Percentiles rank a stretch among this genome's conserved stretches.
These are phyloP conservation scores for Pseudanteris insignis DNA, from an alignment of 2,888 invertebrate genomes.

Conservation along the genomic window DNA sequence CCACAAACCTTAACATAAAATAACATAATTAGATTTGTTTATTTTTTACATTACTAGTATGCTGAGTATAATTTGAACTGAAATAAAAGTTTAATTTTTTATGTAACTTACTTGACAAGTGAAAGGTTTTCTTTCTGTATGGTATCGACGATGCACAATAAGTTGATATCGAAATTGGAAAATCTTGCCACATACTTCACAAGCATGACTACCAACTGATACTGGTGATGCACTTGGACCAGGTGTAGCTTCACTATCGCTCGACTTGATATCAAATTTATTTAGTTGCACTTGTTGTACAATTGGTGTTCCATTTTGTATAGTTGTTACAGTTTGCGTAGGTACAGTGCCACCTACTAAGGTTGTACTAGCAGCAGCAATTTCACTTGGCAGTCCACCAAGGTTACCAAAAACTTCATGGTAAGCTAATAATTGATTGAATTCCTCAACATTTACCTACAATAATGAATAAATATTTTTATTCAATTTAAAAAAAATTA, in stretches of 20 bases:
- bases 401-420: constrained; percentile 83
- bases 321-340: constrained; percentile 64
- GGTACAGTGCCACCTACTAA: constrained; percentile 62
- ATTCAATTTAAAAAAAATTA: neutral
- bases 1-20: constrained; percentile 75
- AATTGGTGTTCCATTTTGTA: constrained; percentile 63
- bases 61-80: constrained; percentile 1
- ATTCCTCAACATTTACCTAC: constrained; percentile 78
- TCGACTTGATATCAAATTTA: constrained; percentile 63
- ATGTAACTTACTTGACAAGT: constrained; percentile 73
- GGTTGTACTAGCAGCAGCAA: constrained; percentile 67
- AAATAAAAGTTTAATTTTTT: too few species aligned
- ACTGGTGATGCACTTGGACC: constrained; percentile 71
- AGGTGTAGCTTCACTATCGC: constrained; percentile 63
- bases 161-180: constrained; percentile 88
- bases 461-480: neutral
- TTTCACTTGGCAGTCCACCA: constrained; percentile 69
- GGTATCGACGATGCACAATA: constrained; percentile 87
- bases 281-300: constrained; percentile 65
- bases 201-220: constrained; percentile 75
- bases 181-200: constrained; percentile 87
- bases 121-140: constrained; percentile 85
- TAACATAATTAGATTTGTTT: neutral
- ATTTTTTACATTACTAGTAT: neutral
- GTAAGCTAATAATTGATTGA: constrained; percentile 84